phyloP scores from a whole-genome alignment of 2,888 invertebrate species.

The Noctua comes region DNA sequence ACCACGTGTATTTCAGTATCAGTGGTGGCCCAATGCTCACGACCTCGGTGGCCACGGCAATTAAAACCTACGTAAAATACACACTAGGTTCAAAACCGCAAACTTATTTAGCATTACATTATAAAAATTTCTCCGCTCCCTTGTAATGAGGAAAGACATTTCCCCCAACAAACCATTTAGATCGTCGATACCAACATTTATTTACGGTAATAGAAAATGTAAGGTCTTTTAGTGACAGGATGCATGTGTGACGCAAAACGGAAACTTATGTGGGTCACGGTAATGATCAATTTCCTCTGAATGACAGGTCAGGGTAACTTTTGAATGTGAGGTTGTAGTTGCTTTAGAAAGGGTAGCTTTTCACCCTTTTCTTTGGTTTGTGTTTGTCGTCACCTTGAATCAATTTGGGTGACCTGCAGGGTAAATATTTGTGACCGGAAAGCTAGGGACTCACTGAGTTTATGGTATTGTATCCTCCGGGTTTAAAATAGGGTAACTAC shows the following conservation, averaged over 20 bases:
- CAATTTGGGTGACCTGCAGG: neutral
- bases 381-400: neutral
- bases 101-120: neutral
- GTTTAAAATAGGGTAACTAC: too few relatives aligned
- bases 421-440: neutral
- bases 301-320: slow-evolving; percentile 1
- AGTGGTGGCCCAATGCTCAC: neutral
- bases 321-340: neutral
- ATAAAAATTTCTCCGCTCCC: neutral
- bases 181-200: slow-evolving; percentile 21
- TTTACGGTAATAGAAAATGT: slow-evolving; percentile 25
- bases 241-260: slow-evolving; percentile 24
- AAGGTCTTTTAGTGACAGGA: slow-evolving; percentile 13
- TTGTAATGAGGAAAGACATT: slow-evolving; percentile 9
- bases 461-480: too few relatives aligned
- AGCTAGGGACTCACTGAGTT: too few relatives aligned
- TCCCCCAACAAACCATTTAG: slow-evolving; percentile 3
- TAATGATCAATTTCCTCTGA: slow-evolving; percentile 51
- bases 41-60: neutral
- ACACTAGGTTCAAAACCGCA: neutral
- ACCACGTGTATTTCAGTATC: neutral
- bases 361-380: neutral
- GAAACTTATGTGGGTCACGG: slow-evolving; percentile 31
- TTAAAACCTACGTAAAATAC: neutral
- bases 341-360: neutral